Conservation (phyloP, 2,113 vertebrate genomes). For the Ellobius talpinus region DNA sequence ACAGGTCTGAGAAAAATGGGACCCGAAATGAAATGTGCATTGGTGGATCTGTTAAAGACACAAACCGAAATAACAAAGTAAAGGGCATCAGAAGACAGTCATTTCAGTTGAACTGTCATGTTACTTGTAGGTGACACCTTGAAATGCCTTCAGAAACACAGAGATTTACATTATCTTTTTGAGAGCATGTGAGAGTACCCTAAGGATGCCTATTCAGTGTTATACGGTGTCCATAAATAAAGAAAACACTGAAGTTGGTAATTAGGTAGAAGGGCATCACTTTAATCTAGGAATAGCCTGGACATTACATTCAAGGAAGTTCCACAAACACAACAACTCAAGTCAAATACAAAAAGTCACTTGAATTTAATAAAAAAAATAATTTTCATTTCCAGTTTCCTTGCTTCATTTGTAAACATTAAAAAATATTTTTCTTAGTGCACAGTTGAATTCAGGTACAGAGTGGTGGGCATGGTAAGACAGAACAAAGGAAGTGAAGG, state of each 20-base stretch:
- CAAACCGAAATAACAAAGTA: not conserved
- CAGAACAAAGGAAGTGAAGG: not conserved
- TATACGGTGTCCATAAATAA: not conserved
- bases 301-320: not conserved
- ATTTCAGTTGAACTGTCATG: not conserved
- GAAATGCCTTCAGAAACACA: not conserved
- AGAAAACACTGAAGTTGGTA: not conserved
- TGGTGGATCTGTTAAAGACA: not conserved
- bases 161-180: not conserved
- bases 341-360: not conserved
- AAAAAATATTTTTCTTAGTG: not conserved
- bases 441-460: not conserved
- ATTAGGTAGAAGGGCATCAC: not conserved
- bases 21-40: not conserved
- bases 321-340: slow-evolving; percentile 9
- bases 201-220: not conserved
- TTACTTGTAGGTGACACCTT: not conserved
- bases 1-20: not conserved
- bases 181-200: not conserved
- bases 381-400: not conserved
- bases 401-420: slow-evolving; percentile 26
- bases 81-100: not conserved
- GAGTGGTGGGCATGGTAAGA: not conserved
- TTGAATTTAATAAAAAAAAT: slow-evolving; percentile 8
- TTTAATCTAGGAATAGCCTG: not conserved